phyloP scores from a whole-genome alignment of 2,888 invertebrate genomes.

The Pyrochroa serraticornis region DNA sequence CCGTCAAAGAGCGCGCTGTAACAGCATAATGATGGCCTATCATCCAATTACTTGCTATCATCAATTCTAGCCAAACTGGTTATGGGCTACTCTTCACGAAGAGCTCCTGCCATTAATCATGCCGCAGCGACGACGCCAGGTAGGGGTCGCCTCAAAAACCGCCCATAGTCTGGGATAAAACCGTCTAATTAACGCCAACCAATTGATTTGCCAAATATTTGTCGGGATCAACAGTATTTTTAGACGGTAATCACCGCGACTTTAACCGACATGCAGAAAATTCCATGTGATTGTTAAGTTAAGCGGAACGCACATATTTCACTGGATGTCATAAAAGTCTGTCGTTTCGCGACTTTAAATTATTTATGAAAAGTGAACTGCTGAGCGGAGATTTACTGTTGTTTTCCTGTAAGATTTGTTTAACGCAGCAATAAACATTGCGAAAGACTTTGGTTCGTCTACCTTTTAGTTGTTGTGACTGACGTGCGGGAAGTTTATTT shows the following conservation, averaged over 20 bases:
- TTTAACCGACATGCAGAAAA: slow-evolving; percentile 1
- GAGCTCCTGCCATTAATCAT: slow-evolving; percentile 51
- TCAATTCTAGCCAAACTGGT: slow-evolving; percentile 53
- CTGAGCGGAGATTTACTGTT: slow-evolving; percentile 49
- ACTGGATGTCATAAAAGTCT: slow-evolving; percentile 43
- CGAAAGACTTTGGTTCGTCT: slow-evolving; percentile 50
- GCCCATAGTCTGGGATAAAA: slow-evolving; percentile 22
- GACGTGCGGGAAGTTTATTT: slow-evolving; percentile 52
- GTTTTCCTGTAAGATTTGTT: slow-evolving; percentile 50
- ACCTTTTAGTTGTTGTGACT: slow-evolving; percentile 51
- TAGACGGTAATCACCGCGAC: background rate
- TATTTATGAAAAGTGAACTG: slow-evolving; percentile 50
- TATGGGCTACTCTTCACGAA: slow-evolving; percentile 45
- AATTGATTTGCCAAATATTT: slow-evolving; percentile 9
- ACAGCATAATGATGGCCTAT: slow-evolving; percentile 54
- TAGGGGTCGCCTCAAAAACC: slow-evolving; percentile 40
- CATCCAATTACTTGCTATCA: slow-evolving; percentile 56
- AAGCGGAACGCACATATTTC: slow-evolving; percentile 37
- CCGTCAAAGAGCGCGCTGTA: slow-evolving; percentile 53
- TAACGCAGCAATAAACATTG: slow-evolving; percentile 49
- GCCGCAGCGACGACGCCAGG: slow-evolving; percentile 33
- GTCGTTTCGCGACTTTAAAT: slow-evolving; percentile 38
- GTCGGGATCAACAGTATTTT: slow-evolving; percentile 9
- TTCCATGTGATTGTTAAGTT: slow-evolving; percentile 30
- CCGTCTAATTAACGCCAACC: slow-evolving; percentile 9